A percentile compares a stretch with the other conserved stretches of the same genome.
These are phyloP conservation scores for Spodoptera litura DNA, from an alignment of 1,140 invertebrate species.

Conservation along the genomic window DNA sequence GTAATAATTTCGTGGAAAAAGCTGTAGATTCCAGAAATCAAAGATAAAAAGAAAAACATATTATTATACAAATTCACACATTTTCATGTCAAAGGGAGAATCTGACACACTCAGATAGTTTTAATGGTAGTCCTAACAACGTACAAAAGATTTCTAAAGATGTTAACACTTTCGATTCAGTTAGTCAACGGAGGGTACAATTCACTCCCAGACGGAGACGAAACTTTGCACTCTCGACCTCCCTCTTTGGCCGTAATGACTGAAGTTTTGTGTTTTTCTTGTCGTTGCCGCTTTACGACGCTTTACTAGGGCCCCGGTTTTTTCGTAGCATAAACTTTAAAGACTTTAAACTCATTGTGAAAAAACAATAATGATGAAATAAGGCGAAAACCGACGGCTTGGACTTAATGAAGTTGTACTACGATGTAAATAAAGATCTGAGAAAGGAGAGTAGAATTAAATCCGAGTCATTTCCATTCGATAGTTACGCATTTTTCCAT, in stretches of 20 bases:
- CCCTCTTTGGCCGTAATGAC: slow-evolving; percentile 68
- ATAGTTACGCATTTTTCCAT: too few relatives aligned
- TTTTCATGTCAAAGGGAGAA: slow-evolving; percentile 22
- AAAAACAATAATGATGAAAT: slow-evolving; percentile 27
- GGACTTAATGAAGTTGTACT: too few relatives aligned
- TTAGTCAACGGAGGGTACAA: slow-evolving; percentile 57
- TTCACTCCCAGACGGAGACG: slow-evolving; percentile 57
- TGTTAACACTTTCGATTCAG: slow-evolving; percentile 70
- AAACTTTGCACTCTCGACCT: slow-evolving; percentile 73
- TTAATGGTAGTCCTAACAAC: slow-evolving; percentile 44
- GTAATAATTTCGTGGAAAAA: background rate
- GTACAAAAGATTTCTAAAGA: slow-evolving; percentile 52
- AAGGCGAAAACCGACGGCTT: too few relatives aligned
- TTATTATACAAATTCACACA: background rate
- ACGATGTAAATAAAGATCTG: too few relatives aligned
- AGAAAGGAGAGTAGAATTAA: background rate
- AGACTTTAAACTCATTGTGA: slow-evolving; percentile 38
- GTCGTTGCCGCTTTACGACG: slow-evolving; percentile 65
- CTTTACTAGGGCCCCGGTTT: slow-evolving; percentile 57
- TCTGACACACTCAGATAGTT: slow-evolving; percentile 24
- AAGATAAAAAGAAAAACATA: background rate
- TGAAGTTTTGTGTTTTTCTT: slow-evolving; percentile 75
- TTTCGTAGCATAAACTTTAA: slow-evolving; percentile 38
- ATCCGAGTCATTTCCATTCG: too few relatives aligned
- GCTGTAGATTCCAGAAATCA: background rate